Base-by-base conservation (phyloP, 2,888 invertebrate genomes). In the Phyto melanocephala region DNA sequence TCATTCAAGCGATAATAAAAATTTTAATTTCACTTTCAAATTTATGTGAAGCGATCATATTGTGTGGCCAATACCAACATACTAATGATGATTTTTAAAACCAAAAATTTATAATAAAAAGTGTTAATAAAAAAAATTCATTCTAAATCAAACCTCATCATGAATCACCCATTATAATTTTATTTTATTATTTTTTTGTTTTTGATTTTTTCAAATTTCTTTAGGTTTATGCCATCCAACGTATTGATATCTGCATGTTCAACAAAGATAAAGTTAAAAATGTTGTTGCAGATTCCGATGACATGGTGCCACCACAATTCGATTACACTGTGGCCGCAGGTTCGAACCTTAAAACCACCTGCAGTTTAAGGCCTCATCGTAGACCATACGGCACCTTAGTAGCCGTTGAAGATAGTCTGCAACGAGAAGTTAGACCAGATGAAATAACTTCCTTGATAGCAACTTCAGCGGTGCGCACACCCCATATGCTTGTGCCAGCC, bases 201-300 rank as follows among this genome's bases (percentile, higher is more conserved):
- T 17, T 50, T 56, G n/a, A n/a, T n/a, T n/a, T n/a, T n/a, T n/a
- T n/a, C n/a, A 50, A n/a, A 8, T 15, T 17, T 6, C 1, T 65
- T 87, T 13, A 97, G 97, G 94, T 95, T 6, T 93, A 96, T 88
- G 94, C 96, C 76, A 95, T 97, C 1, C 97, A 97, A 89, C 96
- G 97, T 90, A 97, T 97, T 24, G 97, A 97, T 89, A 97, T 98
- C 0, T 97, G 97, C 91, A 97, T 98, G 95, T 97, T 98, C 92
- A 97, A 97, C 85, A 97, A 97, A 87, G 97, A 97, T 0, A 97
- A 97, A 91, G 97, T 97, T 92, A 97, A 97, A 92, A 97, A 97
- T 90, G 95, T 96, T n/a, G 97, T 97, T 1, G 97, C 96, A 1
- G 93, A 94, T 83, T 92, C 93, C 88, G 87, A 93, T 90, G 79